phyloP scores from a whole-genome alignment of 2,888 invertebrate genomes.

The Tenodera sinensis region DNA sequence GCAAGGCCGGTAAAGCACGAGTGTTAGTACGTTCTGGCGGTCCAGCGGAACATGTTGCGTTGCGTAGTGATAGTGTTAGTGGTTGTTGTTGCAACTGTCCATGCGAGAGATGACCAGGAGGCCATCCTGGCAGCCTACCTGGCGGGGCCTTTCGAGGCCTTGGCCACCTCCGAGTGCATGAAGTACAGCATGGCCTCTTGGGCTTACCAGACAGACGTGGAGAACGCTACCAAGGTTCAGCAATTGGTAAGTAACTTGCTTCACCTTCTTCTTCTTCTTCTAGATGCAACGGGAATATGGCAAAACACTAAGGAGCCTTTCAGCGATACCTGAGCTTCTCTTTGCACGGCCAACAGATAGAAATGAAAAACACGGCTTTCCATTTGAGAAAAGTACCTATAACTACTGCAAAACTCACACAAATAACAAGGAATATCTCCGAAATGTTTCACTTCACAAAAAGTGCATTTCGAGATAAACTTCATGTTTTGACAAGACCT shows the following conservation, averaged over 20 bases:
- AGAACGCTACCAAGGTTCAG: conserved; percentile 37
- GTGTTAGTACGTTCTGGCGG: not conserved
- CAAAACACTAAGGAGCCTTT: no score
- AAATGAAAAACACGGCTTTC: no score
- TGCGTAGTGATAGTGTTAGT: not conserved
- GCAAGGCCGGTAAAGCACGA: not conserved
- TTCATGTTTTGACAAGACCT: no score
- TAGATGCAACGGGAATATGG: no score
- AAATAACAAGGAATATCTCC: no score
- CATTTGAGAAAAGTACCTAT: no score
- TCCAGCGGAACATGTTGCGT: not conserved
- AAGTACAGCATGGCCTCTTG: conserved; percentile 42
- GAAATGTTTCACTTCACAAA: no score
- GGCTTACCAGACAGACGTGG: conserved; percentile 43
- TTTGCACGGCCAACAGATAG: no score
- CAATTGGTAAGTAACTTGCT: conserved; percentile 33
- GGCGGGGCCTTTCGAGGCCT: conserved; percentile 11
- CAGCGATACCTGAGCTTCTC: no score
- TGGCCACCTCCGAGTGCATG: conserved; percentile 38
- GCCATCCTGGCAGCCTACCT: conserved; percentile 3
- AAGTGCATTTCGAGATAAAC: no score
- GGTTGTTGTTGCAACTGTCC: not conserved
- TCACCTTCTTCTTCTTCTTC: no score
- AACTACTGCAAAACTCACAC: no score
- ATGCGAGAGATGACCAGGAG: not conserved